These are phyloP conservation scores for Conus canariensis DNA, from an alignment of 2,888 invertebrate genomes.

Conservation along the genomic window DNA sequence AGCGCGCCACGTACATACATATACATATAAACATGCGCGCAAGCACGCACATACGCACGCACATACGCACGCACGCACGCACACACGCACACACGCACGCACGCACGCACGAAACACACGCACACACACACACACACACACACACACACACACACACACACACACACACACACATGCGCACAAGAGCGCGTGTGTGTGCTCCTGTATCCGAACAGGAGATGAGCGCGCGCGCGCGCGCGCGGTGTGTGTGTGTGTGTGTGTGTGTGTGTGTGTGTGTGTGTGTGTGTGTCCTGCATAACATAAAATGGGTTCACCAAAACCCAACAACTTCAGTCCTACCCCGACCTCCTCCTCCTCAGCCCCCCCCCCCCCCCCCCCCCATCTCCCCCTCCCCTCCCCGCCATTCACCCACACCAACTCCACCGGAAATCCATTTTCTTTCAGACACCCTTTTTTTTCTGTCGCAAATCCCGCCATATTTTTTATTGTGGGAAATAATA, in stretches of 20 bases:
- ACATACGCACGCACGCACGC: not conserved
- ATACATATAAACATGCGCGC: not conserved
- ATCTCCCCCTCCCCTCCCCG: not conserved
- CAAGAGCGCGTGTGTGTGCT: not conserved
- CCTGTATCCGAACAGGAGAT: not conserved
- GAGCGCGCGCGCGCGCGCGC: too few species aligned
- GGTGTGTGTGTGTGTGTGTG: too few species aligned
- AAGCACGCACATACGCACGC: not conserved
- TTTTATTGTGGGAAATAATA: too few species aligned
- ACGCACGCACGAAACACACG: not conserved
- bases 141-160: not conserved
- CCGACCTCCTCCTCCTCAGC: too few species aligned
- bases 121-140: constrained; percentile 3
- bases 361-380: too few species aligned
- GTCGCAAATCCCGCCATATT: too few species aligned
- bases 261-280: too few species aligned
- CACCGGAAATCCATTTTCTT: not conserved
- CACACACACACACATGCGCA: not conserved
- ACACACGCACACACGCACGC: not conserved
- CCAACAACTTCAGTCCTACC: too few species aligned
- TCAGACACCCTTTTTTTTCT: too few species aligned
- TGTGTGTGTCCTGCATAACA: too few species aligned
- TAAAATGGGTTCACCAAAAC: too few species aligned
- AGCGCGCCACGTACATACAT: not conserved
- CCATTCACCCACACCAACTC: not conserved